Conservation (phyloP, 1,140 invertebrate genomes). For the Polyergus mexicanus region DNA sequence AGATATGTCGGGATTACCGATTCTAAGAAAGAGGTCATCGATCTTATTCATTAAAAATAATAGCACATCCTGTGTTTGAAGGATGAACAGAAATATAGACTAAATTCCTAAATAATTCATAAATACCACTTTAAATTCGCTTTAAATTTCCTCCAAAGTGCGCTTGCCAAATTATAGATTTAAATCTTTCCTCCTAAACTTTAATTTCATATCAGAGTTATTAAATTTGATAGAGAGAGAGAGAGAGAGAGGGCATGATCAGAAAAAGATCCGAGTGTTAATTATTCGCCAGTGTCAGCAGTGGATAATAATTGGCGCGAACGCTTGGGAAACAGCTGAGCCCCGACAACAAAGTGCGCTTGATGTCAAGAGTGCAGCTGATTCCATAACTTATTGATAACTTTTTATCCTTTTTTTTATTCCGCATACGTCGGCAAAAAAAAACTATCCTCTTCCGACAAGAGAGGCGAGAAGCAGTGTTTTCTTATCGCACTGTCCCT, state of each 20-base stretch:
- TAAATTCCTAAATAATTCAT: background rate
- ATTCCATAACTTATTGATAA: slow-evolving; percentile 24
- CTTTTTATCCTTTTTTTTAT: background rate
- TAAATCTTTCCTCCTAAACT: background rate
- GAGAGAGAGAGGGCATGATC: background rate
- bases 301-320: background rate
- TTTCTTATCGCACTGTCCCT: slow-evolving; percentile 56
- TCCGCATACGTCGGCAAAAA: background rate
- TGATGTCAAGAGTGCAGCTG: background rate
- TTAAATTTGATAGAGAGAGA: background rate
- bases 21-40: background rate
- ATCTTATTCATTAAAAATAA: background rate
- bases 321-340: background rate
- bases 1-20: background rate
- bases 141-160: slow-evolving; percentile 1
- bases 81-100: background rate
- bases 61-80: background rate
- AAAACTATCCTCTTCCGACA: background rate
- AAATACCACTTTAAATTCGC: background rate
- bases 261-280: background rate
- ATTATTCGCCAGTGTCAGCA: background rate
- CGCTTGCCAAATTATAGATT: background rate
- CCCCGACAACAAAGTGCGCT: background rate
- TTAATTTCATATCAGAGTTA: slow-evolving; percentile 25
- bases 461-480: slow-evolving; percentile 22